Evolutionary conservation across 1,140 invertebrate species (phyloP).

Genomic region (Aphidius ervi): DNA sequence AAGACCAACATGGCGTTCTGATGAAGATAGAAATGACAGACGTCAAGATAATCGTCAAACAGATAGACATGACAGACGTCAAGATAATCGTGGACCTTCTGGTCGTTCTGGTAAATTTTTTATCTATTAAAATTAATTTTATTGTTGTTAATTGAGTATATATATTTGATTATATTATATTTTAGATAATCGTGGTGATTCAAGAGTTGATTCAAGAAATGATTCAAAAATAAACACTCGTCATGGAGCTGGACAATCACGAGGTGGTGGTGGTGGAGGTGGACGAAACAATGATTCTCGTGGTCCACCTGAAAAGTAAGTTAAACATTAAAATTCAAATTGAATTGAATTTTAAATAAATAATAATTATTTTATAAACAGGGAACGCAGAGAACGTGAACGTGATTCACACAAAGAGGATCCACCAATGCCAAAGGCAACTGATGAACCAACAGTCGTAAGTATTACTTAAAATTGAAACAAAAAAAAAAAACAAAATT

Average conservation of each 20-base stretch:
- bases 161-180: conserved; percentile 4
- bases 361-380: conserved; percentile 19
- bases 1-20: conserved; percentile 32
- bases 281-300: conserved; percentile 24
- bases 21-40: conserved; percentile 32
- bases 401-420: conserved; percentile 39
- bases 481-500: no score
- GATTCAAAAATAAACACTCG: conserved; percentile 32
- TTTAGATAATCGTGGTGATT: conserved; percentile 33
- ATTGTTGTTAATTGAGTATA: not conserved
- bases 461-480: conserved; percentile 19
- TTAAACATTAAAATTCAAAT: not conserved
- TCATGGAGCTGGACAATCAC: not conserved
- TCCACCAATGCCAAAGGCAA: conserved; percentile 55
- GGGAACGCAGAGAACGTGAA: conserved; percentile 38
- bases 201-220: conserved; percentile 7
- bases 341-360: not conserved
- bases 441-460: conserved; percentile 61
- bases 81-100: conserved; percentile 24
- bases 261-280: not conserved
- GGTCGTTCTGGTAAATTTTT: conserved; percentile 33
- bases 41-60: no score
- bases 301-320: conserved; percentile 15
- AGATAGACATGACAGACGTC: conserved; percentile 29
- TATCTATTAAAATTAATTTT: not conserved